Evolutionary conservation across 2,113 vertebrate species (phyloP), one percentile per base, ranked within the genome.

Genomic region (Ovibos moschatus): DNA sequence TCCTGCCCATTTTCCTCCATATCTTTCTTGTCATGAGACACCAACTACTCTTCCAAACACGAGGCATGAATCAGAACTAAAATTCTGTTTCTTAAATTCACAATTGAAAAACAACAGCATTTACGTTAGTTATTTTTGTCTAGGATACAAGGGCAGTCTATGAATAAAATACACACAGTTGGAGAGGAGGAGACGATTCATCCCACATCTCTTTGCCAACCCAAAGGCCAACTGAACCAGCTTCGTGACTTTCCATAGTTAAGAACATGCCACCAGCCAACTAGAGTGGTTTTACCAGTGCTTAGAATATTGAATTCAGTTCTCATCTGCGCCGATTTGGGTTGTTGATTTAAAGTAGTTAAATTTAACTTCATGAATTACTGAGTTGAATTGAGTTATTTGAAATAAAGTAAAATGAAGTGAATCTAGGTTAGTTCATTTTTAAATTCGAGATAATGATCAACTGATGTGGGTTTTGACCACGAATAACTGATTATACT

Each of bases 121-220:
- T 97, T 97, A 96, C 91, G 93, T 94, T 60, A 2, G 85, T 94
- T 98, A 98, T 98, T 98, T 97, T 95, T 98, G 94, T 90, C 94
- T 89, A 67, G 91, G 97, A 97, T 97, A 91, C 95, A 96, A 96
- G 96, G 95, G 71, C 94, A 97, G 94, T 95, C 97, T 97, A 95
- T 97, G 96, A 98, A 98, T 97, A 98, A 97, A 98, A 97, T 90
- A 82, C 81, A 98, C 97, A 91, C 93, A 97, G 91, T 97, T 97
- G 93, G 97, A 94, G 92, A 97, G 79, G 96, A 96, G 89, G 76
- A 97, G 96, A 97, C 94, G 55, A 71, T 95, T 95, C 95, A 96
- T 97, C 60, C 90, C 88, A 91, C 81, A 95, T 71, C 60, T 96
- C 92, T 95, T 67, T 98, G 87, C 50, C 94, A 98, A 89, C 94